Evolutionary conservation across 2,888 invertebrate genomes (phyloP), one percentile per base, ranked within the genome.

Genomic region (Biston betularia): DNA sequence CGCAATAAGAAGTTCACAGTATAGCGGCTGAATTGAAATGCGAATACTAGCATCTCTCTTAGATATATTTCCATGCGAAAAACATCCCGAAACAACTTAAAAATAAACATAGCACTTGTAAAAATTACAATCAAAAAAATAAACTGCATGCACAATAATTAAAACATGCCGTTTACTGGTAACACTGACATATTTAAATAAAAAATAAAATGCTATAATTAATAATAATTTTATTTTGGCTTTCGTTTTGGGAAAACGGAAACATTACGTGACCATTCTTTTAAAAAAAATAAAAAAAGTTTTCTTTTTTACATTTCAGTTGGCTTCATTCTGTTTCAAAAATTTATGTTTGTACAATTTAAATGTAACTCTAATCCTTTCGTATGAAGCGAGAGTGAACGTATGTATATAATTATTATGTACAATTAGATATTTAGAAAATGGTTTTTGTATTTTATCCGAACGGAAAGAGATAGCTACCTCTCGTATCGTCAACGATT

Each of bases 121-220:
- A 45, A 49, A 44, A 12, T 12, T 44, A n/a, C 6, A 44, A 12
- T 52, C 42, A 53, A n/a, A 58, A 63, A 46, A 53, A 59, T 59
- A 60, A 62, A 24, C 7, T 33, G 55, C 68, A 71, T 71, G 71
- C 68, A 45, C 48, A 42, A 48, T 68, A 53, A 61, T 57, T 58
- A 58, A 58, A 60, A 60, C 67, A 65, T 68, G 67, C 70, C 34
- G 56, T 48, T 52, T 59, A 54, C 55, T 59, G 59, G 55, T 60
- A 69, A 59, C 64, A 59, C 40, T 24, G 24, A 59, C 42, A 38
- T 10, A 35, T 33, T 50, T 24, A 15, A n/a, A 62, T 62, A 68
- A 58, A 59, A 63, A 65, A 67, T 9, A 7, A 68, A 62, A n/a
- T 9, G 12, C 24, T 35, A 50, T 34, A 34, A 6, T 11, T 34